Evolutionary conservation across 2,797 vertebrate species (phyloP).

Genomic region (Amphiprion clarkii): DNA sequence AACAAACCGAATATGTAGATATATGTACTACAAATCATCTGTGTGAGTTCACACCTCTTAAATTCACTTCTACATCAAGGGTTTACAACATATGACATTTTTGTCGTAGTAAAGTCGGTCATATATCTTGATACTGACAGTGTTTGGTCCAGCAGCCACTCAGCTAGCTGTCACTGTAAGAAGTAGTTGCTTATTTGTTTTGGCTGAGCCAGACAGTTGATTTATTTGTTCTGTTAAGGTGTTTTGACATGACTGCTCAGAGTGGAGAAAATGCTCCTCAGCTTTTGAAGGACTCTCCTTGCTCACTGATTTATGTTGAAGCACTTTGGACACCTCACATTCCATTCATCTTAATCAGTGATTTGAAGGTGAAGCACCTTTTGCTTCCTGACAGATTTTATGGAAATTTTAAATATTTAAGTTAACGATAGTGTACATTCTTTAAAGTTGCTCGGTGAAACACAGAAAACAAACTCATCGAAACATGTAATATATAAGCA

Average conservation of each 20-base stretch:
- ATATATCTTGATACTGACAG: slow-evolving; percentile 40
- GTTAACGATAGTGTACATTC: neutral
- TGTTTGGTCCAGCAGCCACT: neutral
- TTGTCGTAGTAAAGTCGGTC: slow-evolving; percentile 7
- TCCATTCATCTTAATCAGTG: neutral
- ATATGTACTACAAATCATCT: slow-evolving; percentile 34
- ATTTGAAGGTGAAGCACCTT: slow-evolving; percentile 2
- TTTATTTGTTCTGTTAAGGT: slow-evolving; percentile 35
- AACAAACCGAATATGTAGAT: slow-evolving; percentile 30
- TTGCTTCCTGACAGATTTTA: neutral
- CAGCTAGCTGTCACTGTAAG: slow-evolving; percentile 18
- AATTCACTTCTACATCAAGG: neutral
- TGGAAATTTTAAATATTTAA: neutral
- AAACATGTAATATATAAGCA: too few species aligned
- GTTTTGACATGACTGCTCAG: slow-evolving; percentile 30
- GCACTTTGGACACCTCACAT: neutral
- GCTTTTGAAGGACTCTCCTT: slow-evolving; percentile 3
- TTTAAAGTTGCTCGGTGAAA: neutral
- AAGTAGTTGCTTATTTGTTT: slow-evolving; percentile 38
- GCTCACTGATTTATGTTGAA: slow-evolving; percentile 26
- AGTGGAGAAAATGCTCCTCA: slow-evolving; percentile 1
- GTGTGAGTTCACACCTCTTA: slow-evolving; percentile 12
- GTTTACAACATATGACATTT: slow-evolving; percentile 38
- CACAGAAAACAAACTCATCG: neutral
- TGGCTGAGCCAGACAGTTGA: slow-evolving; percentile 10